These are phyloP conservation scores for Sylvilagus bachmani DNA, from an alignment of 2,113 vertebrate genomes.

Conservation along the genomic window DNA sequence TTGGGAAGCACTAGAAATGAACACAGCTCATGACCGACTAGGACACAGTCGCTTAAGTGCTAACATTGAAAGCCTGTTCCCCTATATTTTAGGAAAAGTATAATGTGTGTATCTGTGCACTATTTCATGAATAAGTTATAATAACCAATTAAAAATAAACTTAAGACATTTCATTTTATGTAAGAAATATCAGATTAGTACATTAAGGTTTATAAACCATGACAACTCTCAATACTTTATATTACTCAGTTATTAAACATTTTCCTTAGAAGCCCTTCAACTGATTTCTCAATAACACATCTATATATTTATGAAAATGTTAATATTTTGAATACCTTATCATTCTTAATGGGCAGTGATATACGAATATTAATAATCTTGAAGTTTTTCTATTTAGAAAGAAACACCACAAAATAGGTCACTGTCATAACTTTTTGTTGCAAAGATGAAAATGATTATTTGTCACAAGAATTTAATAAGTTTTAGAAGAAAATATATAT, in stretches of 20 bases:
- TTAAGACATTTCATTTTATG: conserved; percentile 74
- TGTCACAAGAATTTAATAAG: conserved; percentile 83
- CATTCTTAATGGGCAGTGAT: conserved; percentile 78
- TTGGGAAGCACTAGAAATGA: neutral
- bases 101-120: conserved; percentile 34
- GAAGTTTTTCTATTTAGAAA: conserved; percentile 79
- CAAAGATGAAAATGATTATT: conserved; percentile 82
- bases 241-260: conserved; percentile 61
- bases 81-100: conserved; percentile 53
- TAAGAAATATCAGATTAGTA: conserved; percentile 74
- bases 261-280: conserved; percentile 79
- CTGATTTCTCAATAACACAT: conserved; percentile 80
- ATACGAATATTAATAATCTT: conserved; percentile 79
- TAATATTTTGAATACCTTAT: conserved; percentile 83
- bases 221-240: conserved; percentile 77
- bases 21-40: conserved; percentile 18
- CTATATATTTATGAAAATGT: conserved; percentile 85
- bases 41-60: neutral
- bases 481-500: conserved; percentile 87
- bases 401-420: conserved; percentile 81
- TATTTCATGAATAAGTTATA: conserved; percentile 77
- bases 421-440: conserved; percentile 86
- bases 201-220: conserved; percentile 70
- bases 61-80: neutral
- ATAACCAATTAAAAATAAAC: conserved; percentile 73